Evolutionary conservation across 2,888 invertebrate genomes (phyloP).

Genomic region (Morinoia aosen): DNA sequence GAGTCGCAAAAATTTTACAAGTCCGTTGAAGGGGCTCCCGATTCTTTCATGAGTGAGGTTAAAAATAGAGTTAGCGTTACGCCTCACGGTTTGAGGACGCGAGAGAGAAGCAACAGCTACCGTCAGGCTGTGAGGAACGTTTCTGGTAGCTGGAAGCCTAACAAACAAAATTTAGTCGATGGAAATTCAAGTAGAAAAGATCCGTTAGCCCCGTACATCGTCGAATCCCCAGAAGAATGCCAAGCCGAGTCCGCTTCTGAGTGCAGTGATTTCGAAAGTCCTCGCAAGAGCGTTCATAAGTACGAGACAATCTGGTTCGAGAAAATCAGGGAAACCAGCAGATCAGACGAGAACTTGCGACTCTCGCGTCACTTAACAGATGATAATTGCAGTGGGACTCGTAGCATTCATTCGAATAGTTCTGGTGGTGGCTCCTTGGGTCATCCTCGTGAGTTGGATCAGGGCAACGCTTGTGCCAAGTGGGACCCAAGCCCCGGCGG

Average conservation of each 20-base stretch:
- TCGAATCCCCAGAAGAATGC: conserved; percentile 27
- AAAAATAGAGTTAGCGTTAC: conserved; percentile 62
- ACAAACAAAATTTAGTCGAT: conserved; percentile 10
- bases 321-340: conserved; percentile 53
- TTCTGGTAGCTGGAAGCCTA: conserved; percentile 35
- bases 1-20: not conserved
- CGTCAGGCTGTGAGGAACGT: conserved; percentile 65
- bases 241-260: not conserved
- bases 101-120: conserved; percentile 67
- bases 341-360: conserved; percentile 36
- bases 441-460: not conserved
- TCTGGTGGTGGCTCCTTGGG: conserved; percentile 37
- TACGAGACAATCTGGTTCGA: conserved; percentile 68
- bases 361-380: conserved; percentile 15
- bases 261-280: not conserved
- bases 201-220: not conserved
- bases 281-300: conserved; percentile 58
- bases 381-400: not conserved
- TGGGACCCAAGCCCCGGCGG: not conserved
- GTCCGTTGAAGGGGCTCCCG: not conserved
- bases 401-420: not conserved
- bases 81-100: conserved; percentile 63
- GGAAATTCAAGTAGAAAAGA: not conserved
- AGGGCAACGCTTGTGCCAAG: not conserved
- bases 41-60: conserved; percentile 61